Evolutionary conservation across 2,888 invertebrate species (phyloP), one percentile per base, ranked within the genome.

Genomic region (Cabera pusaria): DNA sequence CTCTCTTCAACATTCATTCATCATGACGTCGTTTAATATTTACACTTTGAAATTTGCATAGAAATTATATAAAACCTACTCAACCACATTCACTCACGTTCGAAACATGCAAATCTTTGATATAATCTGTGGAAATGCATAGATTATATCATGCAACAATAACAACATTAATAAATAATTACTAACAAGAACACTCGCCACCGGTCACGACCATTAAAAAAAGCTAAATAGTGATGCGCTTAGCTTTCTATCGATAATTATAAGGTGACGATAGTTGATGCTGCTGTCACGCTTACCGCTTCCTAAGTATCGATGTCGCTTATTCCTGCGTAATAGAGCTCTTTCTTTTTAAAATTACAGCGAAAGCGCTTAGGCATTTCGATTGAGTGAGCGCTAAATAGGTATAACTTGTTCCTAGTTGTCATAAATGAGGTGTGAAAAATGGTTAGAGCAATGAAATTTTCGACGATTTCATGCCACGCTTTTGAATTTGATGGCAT

Each of bases 171-270:
- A 53, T 58, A 55, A 51, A 53, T 49, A 50, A 52, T 46, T 46
- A 55, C 42, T 55, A 51, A 47, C 50, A 39, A 52, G 57, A 56
- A 58, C 42, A 43, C 27, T 14, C 26, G 28, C 39, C 36, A 38
- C 39, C 40, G 36, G 36, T 36, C 29, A 39, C 33, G 26, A 46
- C 47, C 39, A 58, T 54, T 53, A 44, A 52, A 49, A n/a, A n/a
- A 44, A 44, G 29, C 23, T 36, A 36, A 35, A 19, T 36, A 42
- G 41, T 32, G 41, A 42, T 42, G 41, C 9, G 35, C 34, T 24
- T 5, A 18, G 26, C 56, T 56, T 56, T 56, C 56, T 50, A 56
- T 54, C 54, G 54, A 54, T 50, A 47, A 53, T 52, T 52, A 36
- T 43, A 20, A 28, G 38, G 38, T 44, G 43, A 39, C 44, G 31